Evolutionary conservation across 1,140 invertebrate species (phyloP).

Genomic region (Colletes latitarsis): DNA sequence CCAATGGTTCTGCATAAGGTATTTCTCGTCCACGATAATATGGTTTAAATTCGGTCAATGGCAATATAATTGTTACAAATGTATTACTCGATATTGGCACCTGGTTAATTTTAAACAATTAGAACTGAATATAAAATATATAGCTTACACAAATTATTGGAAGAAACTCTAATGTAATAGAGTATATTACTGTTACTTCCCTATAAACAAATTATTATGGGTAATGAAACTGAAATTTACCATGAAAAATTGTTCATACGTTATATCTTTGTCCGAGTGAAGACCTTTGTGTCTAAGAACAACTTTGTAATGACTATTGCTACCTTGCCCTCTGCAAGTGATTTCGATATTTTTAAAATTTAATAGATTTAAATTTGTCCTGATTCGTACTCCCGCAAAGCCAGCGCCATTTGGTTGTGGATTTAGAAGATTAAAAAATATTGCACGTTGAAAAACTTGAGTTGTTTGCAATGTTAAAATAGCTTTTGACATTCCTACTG

Average conservation of each 20-base stretch:
- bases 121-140: no score
- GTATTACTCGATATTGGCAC: constrained; percentile 81
- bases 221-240: constrained; percentile 69
- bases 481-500: constrained; percentile 86
- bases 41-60: constrained; percentile 83
- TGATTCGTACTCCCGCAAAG: constrained; percentile 84
- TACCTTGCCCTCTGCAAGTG: constrained; percentile 83
- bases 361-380: constrained; percentile 79
- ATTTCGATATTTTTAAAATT: constrained; percentile 81
- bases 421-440: constrained; percentile 86
- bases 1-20: constrained; percentile 82
- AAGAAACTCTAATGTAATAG: no score
- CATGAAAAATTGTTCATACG: constrained; percentile 86
- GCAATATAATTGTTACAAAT: constrained; percentile 81
- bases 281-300: constrained; percentile 83
- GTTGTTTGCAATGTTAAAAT: constrained; percentile 83
- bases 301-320: constrained; percentile 83
- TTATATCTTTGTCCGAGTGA: constrained; percentile 81
- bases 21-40: constrained; percentile 84
- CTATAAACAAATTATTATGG: background rate
- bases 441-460: constrained; percentile 83
- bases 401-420: constrained; percentile 87
- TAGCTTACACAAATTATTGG: no score
- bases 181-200: no score
- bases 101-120: constrained; percentile 41